Base-by-base conservation (phyloP, 2,113 vertebrate species). In the Calidris pugnax region DNA sequence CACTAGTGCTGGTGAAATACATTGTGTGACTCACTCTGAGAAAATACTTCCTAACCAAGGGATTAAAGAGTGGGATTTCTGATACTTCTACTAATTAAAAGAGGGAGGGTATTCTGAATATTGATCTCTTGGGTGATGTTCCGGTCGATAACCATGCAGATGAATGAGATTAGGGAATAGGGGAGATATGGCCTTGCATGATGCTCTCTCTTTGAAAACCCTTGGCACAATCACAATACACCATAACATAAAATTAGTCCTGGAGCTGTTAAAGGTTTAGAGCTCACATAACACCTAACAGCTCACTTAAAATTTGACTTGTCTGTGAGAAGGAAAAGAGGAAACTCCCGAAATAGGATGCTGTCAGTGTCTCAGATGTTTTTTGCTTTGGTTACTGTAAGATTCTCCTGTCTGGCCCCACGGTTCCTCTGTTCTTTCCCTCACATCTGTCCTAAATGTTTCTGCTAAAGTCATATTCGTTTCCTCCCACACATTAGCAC, bases 371-470 rank as follows among this genome's bases (percentile, higher is more conserved):
- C 55, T 82, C 57, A 59, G 43, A 48, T 71, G 30, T 75, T 77
- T 96, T 92, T 92, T 92, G 48, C 66, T 93, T 90, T 89, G 22
- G 35, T 92, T 90, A 53, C 66, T 85, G 24, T 55, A 87, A 90
- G 27, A n/a, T 81, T 85, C 85, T 94, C 47, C 33, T 81, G 14
- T 76, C 62, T 62, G 53, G 66, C 56, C 43, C 35, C 30, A 39
- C 3, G 3, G 32, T 78, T 92, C 48, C 57, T 94, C 80, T 95
- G 62, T 76, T 87, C 33, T 89, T 37, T 88, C 43, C 35, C 68
- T 90, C 93, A 94, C 86, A 90, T 96, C 86, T 96, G 88, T 85
- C 90, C 88, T 68, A 78, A 92, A 90, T 51, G 24, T 87, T 94
- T 93, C 94, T 95, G 95, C 64, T 93, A 57, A 78, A 95, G 64